Evolutionary conservation across 2,113 vertebrate species (phyloP).

Genomic region (Pangasianodon gigas): DNA sequence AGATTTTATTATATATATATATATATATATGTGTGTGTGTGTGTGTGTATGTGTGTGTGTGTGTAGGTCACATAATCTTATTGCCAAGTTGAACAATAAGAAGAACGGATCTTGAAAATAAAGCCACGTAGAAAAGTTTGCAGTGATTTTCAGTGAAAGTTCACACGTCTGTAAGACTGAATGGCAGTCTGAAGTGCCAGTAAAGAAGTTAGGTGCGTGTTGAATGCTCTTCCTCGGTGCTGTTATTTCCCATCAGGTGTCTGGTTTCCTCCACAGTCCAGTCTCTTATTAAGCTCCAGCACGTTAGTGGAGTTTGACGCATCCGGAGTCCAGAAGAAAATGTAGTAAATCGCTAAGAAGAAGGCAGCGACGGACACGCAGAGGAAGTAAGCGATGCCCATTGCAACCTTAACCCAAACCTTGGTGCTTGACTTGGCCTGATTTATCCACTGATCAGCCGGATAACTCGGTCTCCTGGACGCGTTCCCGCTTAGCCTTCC

Average conservation of each 20-base stretch:
- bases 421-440: slow-evolving; percentile 73
- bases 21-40: too few relatives aligned
- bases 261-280: neutral
- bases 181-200: neutral
- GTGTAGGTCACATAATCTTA: neutral
- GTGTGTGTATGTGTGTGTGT: too few relatives aligned
- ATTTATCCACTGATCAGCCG: slow-evolving; percentile 75
- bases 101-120: neutral
- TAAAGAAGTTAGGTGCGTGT: neutral
- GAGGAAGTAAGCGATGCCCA: slow-evolving; percentile 81
- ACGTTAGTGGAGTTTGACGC: slow-evolving; percentile 5
- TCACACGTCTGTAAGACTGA: neutral
- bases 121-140: neutral
- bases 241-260: neutral
- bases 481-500: slow-evolving; percentile 71
- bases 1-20: neutral
- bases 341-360: slow-evolving; percentile 84
- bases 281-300: neutral
- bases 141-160: neutral
- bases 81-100: neutral
- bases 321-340: slow-evolving; percentile 79
- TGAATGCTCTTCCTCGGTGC: neutral
- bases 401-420: slow-evolving; percentile 85
- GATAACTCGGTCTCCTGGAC: slow-evolving; percentile 76
- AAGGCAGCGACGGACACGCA: slow-evolving; percentile 84